These are phyloP conservation scores for Hydrocynus forskahlii DNA, from an alignment of 2,797 vertebrate genomes.

Conservation along the genomic window DNA sequence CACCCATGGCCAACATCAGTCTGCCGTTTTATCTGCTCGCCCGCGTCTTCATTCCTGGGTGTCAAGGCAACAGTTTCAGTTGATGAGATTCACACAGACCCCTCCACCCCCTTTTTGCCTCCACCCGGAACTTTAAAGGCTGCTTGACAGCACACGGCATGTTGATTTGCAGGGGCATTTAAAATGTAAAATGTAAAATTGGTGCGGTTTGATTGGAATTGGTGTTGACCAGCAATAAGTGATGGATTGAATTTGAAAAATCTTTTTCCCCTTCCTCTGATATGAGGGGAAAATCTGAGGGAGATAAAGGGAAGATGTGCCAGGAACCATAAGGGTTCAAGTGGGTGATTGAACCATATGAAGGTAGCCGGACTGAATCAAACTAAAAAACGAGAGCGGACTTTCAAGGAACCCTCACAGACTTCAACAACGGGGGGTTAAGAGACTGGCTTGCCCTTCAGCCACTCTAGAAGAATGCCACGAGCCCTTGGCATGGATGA, in stretches of 20 bases:
- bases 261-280: slow-evolving; percentile 27
- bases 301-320: slow-evolving; percentile 57
- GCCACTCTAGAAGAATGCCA: slow-evolving; percentile 53
- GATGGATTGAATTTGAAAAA: slow-evolving; percentile 57
- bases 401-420: slow-evolving; percentile 46
- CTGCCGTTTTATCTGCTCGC: slow-evolving; percentile 48
- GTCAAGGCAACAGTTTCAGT: slow-evolving; percentile 58
- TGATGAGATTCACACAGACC: slow-evolving; percentile 54
- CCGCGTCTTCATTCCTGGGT: slow-evolving; percentile 53
- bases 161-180: slow-evolving; percentile 55
- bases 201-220: slow-evolving; percentile 49
- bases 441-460: slow-evolving; percentile 50
- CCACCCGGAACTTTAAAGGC: slow-evolving; percentile 53
- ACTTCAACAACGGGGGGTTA: slow-evolving; percentile 53
- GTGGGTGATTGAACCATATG: slow-evolving; percentile 68
- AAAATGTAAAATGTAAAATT: slow-evolving; percentile 60
- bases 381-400: slow-evolving; percentile 53
- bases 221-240: slow-evolving; percentile 52
- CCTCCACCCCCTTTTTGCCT: neutral
- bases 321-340: slow-evolving; percentile 55
- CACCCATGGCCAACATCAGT: slow-evolving; percentile 40
- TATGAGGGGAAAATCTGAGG: slow-evolving; percentile 51
- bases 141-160: slow-evolving; percentile 35
- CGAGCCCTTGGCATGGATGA: slow-evolving; percentile 52
- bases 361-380: slow-evolving; percentile 73